A percentile compares a stretch with the other conserved stretches of the same genome.
Conservation (phyloP, 2,888 invertebrate genomes). For the Dryocosmus kuriphilus region DNA sequence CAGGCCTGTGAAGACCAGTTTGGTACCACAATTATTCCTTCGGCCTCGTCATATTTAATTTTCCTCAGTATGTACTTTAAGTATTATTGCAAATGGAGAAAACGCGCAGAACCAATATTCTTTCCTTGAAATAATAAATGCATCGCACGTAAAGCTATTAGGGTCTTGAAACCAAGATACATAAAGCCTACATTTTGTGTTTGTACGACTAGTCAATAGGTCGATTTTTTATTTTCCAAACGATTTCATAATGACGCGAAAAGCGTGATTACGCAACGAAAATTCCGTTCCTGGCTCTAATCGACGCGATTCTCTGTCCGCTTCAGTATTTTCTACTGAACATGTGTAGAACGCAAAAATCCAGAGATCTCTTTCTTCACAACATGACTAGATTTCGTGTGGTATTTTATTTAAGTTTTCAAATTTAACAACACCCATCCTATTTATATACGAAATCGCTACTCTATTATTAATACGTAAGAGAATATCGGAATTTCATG, state of each 20-base stretch:
- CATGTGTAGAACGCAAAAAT: constrained; percentile 64
- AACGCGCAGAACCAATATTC: constrained; percentile 42
- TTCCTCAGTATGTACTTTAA: constrained; percentile 44
- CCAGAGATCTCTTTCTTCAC: constrained; percentile 11
- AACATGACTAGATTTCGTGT: constrained; percentile 18
- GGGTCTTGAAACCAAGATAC: constrained; percentile 61
- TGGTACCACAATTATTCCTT: constrained; percentile 49
- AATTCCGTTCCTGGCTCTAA: constrained; percentile 32
- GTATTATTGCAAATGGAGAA: constrained; percentile 44
- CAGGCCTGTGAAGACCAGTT: constrained; percentile 45
- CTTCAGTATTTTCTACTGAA: constrained; percentile 58
- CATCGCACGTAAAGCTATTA: constrained; percentile 52
- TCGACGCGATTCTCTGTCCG: constrained; percentile 56
- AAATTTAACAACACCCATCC: neutral
- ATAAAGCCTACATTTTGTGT: constrained; percentile 54
- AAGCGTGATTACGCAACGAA: constrained; percentile 20
- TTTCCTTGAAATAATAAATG: constrained; percentile 55
- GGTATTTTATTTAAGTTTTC: neutral
- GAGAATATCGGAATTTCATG: neutral
- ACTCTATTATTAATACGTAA: constrained; percentile 11
- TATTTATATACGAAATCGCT: too few species aligned
- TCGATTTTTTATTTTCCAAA: too few species aligned
- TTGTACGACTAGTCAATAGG: constrained; percentile 57
- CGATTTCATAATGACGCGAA: constrained; percentile 13
- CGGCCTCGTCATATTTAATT: constrained; percentile 39